A percentile compares a stretch with the other conserved stretches of the same genome.
phyloP scores from a whole-genome alignment of 2,113 vertebrate genomes.

The Crotalus horridus region DNA sequence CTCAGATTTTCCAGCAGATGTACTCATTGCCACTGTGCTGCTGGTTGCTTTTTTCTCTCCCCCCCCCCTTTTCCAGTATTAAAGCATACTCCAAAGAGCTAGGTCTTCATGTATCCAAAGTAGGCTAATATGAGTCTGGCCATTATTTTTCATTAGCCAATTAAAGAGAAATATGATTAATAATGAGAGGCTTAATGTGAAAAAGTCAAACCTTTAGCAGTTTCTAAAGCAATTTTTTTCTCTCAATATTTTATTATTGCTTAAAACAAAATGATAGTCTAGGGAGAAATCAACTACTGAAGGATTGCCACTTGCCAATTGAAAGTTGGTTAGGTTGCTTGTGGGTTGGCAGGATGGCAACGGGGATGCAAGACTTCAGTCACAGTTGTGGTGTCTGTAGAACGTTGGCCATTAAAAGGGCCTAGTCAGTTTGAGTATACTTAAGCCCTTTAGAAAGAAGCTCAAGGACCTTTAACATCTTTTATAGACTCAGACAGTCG shows the following conservation, averaged over 20 bases:
- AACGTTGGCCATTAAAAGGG: not conserved
- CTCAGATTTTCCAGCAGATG: not conserved
- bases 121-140: not conserved
- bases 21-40: not conserved
- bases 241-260: not conserved
- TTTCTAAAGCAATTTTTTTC: not conserved
- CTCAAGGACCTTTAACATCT: slow-evolving; percentile 21
- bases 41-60: not conserved
- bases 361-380: not conserved
- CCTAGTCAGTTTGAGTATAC: slow-evolving; percentile 16
- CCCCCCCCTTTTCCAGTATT: not conserved
- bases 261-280: not conserved
- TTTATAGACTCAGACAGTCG: slow-evolving; percentile 34
- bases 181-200: not conserved
- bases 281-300: not conserved
- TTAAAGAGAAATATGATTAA: not conserved
- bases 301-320: not conserved
- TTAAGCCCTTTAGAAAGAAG: slow-evolving; percentile 27
- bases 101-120: not conserved
- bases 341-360: not conserved
- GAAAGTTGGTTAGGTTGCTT: not conserved
- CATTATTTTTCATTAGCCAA: not conserved
- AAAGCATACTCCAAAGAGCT: not conserved
- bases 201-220: not conserved
- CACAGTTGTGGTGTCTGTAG: not conserved